Conservation (phyloP, 1,140 invertebrate species). For the Rhopalosiphum maidis region DNA sequence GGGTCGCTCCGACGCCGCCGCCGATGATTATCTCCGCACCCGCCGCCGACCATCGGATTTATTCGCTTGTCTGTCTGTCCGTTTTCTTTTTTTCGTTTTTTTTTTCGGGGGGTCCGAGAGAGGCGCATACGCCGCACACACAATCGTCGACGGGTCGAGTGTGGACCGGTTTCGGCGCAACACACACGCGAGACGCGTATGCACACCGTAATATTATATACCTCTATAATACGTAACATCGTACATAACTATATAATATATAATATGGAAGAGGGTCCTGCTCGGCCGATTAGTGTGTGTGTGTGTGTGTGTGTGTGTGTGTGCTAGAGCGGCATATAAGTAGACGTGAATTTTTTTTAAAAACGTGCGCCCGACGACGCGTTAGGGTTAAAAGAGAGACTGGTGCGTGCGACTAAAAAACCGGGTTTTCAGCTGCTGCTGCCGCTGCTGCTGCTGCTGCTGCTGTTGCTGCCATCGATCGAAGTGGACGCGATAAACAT, state of each 20-base stretch:
- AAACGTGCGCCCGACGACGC: conserved; percentile 15
- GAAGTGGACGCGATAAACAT: conserved; percentile 37
- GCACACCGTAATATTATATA: background rate
- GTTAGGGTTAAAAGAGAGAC: conserved; percentile 44
- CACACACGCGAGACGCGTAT: background rate
- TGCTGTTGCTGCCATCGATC: background rate
- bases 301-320: background rate
- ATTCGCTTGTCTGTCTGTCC: conserved; percentile 52
- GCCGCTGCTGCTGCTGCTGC: background rate
- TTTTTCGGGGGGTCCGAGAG: conserved; percentile 32
- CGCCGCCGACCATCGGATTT: conserved; percentile 16
- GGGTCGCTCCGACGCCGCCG: background rate
- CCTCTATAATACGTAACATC: background rate
- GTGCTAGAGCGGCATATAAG: background rate
- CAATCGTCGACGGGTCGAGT: conserved; percentile 29
- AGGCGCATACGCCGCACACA: background rate
- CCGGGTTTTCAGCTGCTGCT: conserved; percentile 37
- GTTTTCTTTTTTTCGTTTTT: conserved; percentile 1
- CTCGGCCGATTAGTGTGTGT: conserved; percentile 5
- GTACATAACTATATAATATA: background rate
- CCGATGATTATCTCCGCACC: conserved; percentile 48
- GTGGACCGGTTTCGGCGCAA: conserved; percentile 49
- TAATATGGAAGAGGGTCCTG: conserved; percentile 34
- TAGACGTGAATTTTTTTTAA: background rate
- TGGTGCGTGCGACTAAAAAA: conserved; percentile 12